These are phyloP conservation scores for Brachionus sp. DNA, from an alignment of 1,140 invertebrate genomes.

Conservation along the genomic window DNA sequence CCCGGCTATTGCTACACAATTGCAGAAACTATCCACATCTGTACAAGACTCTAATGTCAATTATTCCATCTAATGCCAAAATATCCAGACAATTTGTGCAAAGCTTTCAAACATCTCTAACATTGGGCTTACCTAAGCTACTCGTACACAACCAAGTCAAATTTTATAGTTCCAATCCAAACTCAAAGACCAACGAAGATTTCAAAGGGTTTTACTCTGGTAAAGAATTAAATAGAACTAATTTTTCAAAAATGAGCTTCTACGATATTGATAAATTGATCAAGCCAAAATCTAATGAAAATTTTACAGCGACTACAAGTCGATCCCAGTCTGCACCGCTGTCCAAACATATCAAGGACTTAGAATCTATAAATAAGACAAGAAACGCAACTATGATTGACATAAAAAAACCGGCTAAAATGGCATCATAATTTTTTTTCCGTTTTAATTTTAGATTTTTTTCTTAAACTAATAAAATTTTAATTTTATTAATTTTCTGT, in stretches of 20 bases:
- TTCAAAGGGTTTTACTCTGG: constrained; percentile 1
- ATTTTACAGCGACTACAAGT: background rate
- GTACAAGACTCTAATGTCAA: constrained; percentile 54
- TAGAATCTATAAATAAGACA: background rate
- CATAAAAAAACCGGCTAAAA: constrained; percentile 4
- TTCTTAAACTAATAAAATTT: background rate
- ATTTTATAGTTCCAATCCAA: background rate
- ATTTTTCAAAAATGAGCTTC: constrained; percentile 9
- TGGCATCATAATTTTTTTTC: background rate
- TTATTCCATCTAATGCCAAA: constrained; percentile 55
- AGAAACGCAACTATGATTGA: constrained; percentile 11
- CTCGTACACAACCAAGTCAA: constrained; percentile 17
- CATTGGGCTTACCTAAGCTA: constrained; percentile 53
- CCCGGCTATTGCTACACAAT: constrained; percentile 52
- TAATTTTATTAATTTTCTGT: too few species aligned
- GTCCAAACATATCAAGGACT: background rate
- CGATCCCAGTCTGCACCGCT: background rate
- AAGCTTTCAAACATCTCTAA: constrained; percentile 55
- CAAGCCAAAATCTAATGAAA: background rate
- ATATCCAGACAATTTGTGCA: constrained; percentile 55
- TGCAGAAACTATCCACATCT: constrained; percentile 56
- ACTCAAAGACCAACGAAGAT: background rate
- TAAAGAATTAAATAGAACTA: background rate
- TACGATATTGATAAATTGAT: background rate
- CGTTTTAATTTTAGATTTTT: background rate